A percentile compares a stretch with the other conserved stretches of the same genome.
Evolutionary conservation across 2,113 vertebrate genomes (phyloP).

Genomic region (Archilochus colubris): DNA sequence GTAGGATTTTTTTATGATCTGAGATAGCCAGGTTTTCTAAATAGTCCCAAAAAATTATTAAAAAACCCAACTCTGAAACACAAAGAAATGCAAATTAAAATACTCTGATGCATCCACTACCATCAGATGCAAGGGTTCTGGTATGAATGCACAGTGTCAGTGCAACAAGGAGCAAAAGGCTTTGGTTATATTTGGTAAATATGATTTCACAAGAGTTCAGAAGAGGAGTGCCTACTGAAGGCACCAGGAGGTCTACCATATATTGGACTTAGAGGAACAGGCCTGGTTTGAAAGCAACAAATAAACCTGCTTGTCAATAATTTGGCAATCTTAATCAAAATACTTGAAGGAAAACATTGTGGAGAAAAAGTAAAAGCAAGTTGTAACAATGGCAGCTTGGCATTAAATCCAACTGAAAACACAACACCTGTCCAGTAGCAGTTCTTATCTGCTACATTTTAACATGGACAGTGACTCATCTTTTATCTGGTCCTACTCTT

Average conservation of each 20-base stretch:
- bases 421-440: neutral
- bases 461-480: conserved; percentile 8
- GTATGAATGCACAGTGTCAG: neutral
- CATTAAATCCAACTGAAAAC: neutral
- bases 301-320: neutral
- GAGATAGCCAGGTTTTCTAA: neutral
- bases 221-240: neutral
- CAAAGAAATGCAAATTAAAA: neutral
- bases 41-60: neutral
- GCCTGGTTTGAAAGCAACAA: neutral
- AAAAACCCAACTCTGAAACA: neutral
- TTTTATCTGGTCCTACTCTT: neutral
- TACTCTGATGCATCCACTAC: neutral
- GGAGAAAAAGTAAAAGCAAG: neutral
- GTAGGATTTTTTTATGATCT: neutral
- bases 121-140: neutral
- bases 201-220: neutral
- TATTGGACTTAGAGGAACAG: neutral
- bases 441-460: neutral
- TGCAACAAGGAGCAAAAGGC: neutral
- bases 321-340: neutral
- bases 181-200: neutral
- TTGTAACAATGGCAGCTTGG: neutral
- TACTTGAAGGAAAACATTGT: neutral
- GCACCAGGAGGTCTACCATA: neutral